Base-by-base conservation (phyloP, 2,113 vertebrate genomes). In the Ammodytes dubius region DNA sequence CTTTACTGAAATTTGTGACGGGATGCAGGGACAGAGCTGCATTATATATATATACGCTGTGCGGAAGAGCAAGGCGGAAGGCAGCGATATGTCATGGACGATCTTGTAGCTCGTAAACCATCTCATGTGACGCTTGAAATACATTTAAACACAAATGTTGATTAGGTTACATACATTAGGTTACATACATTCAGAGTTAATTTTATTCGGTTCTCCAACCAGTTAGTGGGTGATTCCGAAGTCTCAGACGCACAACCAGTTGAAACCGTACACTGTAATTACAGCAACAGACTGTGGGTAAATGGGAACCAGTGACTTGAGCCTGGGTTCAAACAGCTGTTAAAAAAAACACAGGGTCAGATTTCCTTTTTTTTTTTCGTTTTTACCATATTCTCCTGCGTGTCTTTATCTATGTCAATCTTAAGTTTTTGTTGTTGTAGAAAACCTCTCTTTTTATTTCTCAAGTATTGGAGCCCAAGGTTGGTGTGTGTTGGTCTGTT, bases 1-100 rank as follows among this genome's bases (percentile, higher is more conserved):
- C 79, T 88, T 92, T 68, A 47, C 72, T 89, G 92, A 93, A 58
- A 61, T 53, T 76, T 91, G 92, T 83, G 90, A 83, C 68, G 54
- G 69, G 79, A 42, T 82, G n/a, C 71, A 64, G 74, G 68, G 35
- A 82, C 77, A 63, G 54, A 66, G 57, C 27, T 56, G 69, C 57
- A 64, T 54, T 46, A 17, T 40, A 27, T 27, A 58, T 46, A 17
- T 40, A n/a, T 45, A 19, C 1, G 46, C 14, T 56, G 19, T 45
- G 42, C 40, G 79, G 54, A 65, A 0, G 12, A 53, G 53, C 70
- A 19, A 59, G 52, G 40, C 45, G 19, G 35, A 59, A 35, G 50
- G 39, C 27, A 69, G n/a, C 1, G 13, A 53, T 46, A 61, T 3
- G 47, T 43, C 47, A 43, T 57, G 35, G 52, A 35, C 49, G 45